Evolutionary conservation across 1,140 invertebrate genomes (phyloP).

Genomic region (Metopolophium dirhodum): DNA sequence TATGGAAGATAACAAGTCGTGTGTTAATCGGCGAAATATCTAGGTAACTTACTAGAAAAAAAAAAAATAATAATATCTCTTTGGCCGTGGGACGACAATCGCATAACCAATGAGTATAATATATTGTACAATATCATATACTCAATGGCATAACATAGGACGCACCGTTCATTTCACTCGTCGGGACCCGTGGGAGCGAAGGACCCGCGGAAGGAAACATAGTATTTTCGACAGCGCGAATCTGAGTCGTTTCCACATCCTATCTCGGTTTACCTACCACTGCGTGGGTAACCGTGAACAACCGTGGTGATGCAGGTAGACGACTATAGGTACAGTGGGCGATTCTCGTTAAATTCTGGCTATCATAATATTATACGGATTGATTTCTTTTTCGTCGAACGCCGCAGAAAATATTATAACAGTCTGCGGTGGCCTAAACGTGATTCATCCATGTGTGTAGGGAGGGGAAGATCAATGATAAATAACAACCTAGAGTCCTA

Average conservation of each 20-base stretch:
- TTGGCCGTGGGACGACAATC: not conserved
- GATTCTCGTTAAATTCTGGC: not conserved
- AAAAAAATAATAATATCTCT: not conserved
- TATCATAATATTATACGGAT: not conserved
- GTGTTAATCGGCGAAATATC: no score
- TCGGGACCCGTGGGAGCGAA: not conserved
- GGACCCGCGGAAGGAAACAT: not conserved
- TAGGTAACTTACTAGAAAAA: no score
- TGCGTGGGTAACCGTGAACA: not conserved
- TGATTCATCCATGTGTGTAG: not conserved
- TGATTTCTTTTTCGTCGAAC: not conserved
- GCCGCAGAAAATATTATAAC: not conserved
- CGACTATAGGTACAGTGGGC: not conserved
- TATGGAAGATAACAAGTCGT: no score
- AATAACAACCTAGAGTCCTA: not conserved
- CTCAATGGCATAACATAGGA: not conserved
- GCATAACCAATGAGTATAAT: not conserved
- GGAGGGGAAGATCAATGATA: not conserved
- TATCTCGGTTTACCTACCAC: not conserved
- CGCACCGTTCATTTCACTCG: not conserved
- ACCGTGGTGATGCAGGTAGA: not conserved
- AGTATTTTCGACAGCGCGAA: not conserved
- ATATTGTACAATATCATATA: no score
- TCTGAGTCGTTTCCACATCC: not conserved
- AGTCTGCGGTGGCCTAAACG: not conserved